Evolutionary conservation across 2,888 invertebrate genomes (phyloP), one percentile per base, ranked within the genome.

Genomic region (Dynastes tityus): DNA sequence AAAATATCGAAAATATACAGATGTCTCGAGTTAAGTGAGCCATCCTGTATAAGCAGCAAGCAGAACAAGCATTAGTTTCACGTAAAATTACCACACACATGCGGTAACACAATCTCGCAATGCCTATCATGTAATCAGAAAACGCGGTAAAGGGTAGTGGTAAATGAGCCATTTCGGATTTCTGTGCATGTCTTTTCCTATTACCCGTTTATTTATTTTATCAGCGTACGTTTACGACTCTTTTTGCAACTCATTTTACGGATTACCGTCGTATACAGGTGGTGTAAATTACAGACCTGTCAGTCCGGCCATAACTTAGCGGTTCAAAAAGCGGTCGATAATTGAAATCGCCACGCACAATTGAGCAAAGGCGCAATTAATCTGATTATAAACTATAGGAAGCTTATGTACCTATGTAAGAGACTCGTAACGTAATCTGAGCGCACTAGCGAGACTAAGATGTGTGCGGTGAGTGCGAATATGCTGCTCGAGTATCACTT

Each of bases 351-450:
- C 76, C 76, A 78, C 73, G 73, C 78, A 76, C 73, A 80, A 78
- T 80, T 78, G 80, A 74, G 67, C 76, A 78, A 70, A 63, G 73
- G 51, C 22, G 78, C 76, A 80, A 80, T 80, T 80, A 80, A 80
- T 80, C 77, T 76, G 78, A 76, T 71, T 78, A 73, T 55, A 78
- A 78, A 76, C 78, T 76, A 73, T 80, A 76, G 73, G 80, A 73
- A 80, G 76, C 71, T 55, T 49, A 68, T 73, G 68, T 53, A 70
- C 29, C 45, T 73, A 70, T 45, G 61, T 75, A 65, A 49, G 32
- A 51, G 27, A 27, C 29, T 51, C 29, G 29, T 51, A 51, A 68
- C 29, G 49, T 49, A 68, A 68, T 68, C 68, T 68, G 68, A 27
- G 49, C 68, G 9, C 49, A 11, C 22, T 49, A 49, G 51, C 68